Evolutionary conservation across 2,797 vertebrate species (phyloP), one percentile per base, ranked within the genome.

Genomic region (Babyrousa celebensis): DNA sequence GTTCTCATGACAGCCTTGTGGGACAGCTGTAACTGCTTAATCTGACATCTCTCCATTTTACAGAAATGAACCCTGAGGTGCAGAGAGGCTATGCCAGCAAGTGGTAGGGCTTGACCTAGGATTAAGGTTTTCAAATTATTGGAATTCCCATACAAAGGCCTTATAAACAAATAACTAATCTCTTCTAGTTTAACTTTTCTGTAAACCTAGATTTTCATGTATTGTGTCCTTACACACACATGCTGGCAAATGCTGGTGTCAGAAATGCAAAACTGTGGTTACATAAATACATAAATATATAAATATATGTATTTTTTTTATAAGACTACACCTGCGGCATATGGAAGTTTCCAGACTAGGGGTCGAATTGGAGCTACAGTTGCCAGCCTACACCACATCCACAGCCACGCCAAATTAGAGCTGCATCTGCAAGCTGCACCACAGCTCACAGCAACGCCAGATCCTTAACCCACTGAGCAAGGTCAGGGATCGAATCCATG

Each of bases 131-230:
- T 58, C 8, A 3, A 85, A 48, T 29, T 18, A 23, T 9, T 78
- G 58, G 48, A 72, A 79, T 91, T 72, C 32, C 75, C 68, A 1
- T 58, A 54, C 21, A 63, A 89, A 79, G n/a, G 5, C n/a, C 54
- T 85, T 72, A 17, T 84, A 62, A 78, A 87, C n/a, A 65, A 68
- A 17, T 77, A 77, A 72, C 63, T 29, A 52, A 85, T 58, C 23
- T 88, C 63, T 74, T 70, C 5, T 29, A 65, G 68, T 43, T 89
- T 70, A 67, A 68, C 60, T 95, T 87, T 82, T n/a, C 63, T 88
- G 27, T 23, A 85, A 94, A 88, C 74, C 43, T 25, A 27, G 63
- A 78, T 94, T 40, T 89, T 85, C 52, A 27, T 32, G 14, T 62
- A 43, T 16, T 29, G 1, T 67, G 21, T 60, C 16, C 27, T 79